Base-by-base conservation (phyloP, 2,888 invertebrate genomes). In the Cenopis cana region DNA sequence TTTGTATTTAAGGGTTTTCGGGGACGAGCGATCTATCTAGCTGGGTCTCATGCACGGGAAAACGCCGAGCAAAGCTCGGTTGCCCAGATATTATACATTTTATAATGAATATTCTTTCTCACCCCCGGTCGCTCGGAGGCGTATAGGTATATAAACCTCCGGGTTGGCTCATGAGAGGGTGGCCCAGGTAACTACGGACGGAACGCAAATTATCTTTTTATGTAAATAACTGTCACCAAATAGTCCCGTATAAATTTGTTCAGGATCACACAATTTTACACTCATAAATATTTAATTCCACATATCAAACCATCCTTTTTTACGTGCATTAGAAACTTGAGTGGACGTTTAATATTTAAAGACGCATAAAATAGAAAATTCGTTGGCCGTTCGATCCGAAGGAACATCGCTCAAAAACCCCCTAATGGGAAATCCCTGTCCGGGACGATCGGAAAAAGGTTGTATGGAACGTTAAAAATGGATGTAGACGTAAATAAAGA, bases 401-500 rank as follows among this genome's bases (percentile, higher is more conserved):
- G 49, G 62, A 33, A 33, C 33, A 69, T 62, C 68, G 50, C 50
- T 62, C 62, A 57, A 41, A 57, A 38, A 17, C 12, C 38, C 50
- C 62, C 56, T 55, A 68, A 61, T 55, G 68, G 50, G 24, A 0
- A 11, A 69, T 64, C 69, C 64, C 52, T 57, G 69, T 69, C 69
- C 38, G 65, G n/a, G 0, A 24, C 38, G 50, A 14, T 11, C 24
- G n/a, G 5, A 18, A 17, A 46, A 50, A 50, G 33, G 36, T 36
- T 55, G 54, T 56, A 55, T 29, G 41, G 62, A 33, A 52, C 64
- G 69, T 70, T 70, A 70, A 70, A 54, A 70, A 65, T 59, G 18
- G 29, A 68, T 59, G 59, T 38, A 18, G 8, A 41, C 52, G 59
- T 70, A 65, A 65, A 70, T 70, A 65, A 59, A 33, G 36, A 33